Evolutionary conservation across 2,797 vertebrate genomes (phyloP).

Genomic region (Myiotriccus ornatus): DNA sequence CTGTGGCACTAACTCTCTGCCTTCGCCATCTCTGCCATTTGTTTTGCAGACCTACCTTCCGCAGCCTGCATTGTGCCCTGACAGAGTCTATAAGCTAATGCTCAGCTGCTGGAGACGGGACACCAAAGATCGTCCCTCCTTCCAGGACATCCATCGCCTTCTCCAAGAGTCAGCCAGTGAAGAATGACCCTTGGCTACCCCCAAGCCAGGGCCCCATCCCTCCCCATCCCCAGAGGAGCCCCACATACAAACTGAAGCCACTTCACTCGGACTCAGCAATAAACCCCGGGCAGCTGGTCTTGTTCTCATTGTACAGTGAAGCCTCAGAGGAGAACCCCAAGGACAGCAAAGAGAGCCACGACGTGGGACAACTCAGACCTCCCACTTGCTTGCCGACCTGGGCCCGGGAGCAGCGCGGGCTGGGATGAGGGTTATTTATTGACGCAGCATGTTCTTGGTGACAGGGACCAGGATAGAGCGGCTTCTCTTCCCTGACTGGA

Average conservation of each 20-base stretch:
- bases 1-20: neutral
- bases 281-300: conserved; percentile 3
- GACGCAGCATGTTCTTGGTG: conserved; percentile 17
- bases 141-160: conserved; percentile 89
- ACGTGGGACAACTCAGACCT: neutral
- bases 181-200: conserved; percentile 41
- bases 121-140: conserved; percentile 90
- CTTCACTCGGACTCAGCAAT: conserved; percentile 43
- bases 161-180: conserved; percentile 81
- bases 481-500: neutral
- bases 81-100: conserved; percentile 96
- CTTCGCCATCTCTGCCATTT: neutral
- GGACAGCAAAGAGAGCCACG: neutral
- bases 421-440: conserved; percentile 68
- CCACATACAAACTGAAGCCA: conserved; percentile 37
- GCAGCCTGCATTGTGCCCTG: conserved; percentile 90
- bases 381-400: neutral
- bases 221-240: neutral
- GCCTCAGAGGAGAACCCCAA: conserved; percentile 17
- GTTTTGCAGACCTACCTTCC: conserved; percentile 89
- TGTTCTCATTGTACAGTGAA: conserved; percentile 60
- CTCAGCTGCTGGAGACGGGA: conserved; percentile 96
- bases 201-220: neutral
- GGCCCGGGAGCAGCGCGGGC: neutral
- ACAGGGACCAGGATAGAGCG: neutral